A percentile compares a stretch with the other conserved stretches of the same genome.
Evolutionary conservation across 2,797 vertebrate genomes (phyloP).

Genomic region (Melanotaenia trifasciata): DNA sequence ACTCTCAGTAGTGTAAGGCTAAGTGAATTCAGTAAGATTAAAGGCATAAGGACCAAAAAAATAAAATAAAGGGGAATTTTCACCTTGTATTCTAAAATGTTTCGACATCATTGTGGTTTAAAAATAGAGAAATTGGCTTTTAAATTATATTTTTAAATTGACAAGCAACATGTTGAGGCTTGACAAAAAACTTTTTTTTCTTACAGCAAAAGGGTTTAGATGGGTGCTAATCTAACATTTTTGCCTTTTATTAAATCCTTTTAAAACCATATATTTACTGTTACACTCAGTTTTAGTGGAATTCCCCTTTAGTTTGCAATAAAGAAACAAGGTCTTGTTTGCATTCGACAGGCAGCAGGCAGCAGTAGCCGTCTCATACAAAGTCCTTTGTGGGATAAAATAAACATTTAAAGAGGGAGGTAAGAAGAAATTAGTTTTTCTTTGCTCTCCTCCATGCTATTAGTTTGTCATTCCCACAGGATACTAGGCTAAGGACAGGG

Average conservation of each 20-base stretch:
- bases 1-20: background rate
- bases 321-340: constrained; percentile 11
- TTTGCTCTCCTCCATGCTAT: constrained; percentile 81
- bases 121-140: background rate
- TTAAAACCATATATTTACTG: background rate
- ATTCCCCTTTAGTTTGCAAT: constrained; percentile 59
- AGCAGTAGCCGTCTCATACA: constrained; percentile 29
- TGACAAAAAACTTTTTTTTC: background rate
- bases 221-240: no score
- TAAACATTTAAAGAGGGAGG: constrained; percentile 5
- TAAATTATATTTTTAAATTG: background rate
- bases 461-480: constrained; percentile 89
- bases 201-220: background rate
- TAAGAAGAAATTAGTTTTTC: constrained; percentile 11
- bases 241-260: constrained; percentile 7
- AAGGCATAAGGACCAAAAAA: background rate
- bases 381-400: constrained; percentile 7
- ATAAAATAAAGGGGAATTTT: constrained; percentile 56
- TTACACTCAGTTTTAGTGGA: constrained; percentile 17
- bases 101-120: background rate
- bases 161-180: background rate
- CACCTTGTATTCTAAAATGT: background rate
- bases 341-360: constrained; percentile 69
- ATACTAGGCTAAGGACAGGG: constrained; percentile 53
- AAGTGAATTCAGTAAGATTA: background rate